A percentile compares a stretch with the other conserved stretches of the same genome.
These are phyloP conservation scores for Falco berigora DNA, from an alignment of 2,797 vertebrate species.

Conservation along the genomic window DNA sequence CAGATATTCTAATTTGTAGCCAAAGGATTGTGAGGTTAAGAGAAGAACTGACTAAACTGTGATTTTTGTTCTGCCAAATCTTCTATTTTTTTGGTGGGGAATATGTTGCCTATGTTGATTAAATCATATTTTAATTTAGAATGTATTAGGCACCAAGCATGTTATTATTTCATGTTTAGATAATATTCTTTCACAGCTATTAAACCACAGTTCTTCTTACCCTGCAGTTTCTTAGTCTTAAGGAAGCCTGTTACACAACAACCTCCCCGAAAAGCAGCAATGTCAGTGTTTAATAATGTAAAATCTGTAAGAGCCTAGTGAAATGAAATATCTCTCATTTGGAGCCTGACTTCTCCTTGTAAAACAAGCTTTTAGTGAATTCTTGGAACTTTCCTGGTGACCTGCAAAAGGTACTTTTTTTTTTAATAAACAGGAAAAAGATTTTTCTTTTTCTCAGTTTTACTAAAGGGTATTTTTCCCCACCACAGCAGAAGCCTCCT, in stretches of 20 bases:
- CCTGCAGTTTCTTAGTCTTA: slow-evolving; percentile 22
- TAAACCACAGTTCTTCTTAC: slow-evolving; percentile 56
- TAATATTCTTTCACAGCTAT: slow-evolving; percentile 56
- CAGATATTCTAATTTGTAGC: slow-evolving; percentile 61
- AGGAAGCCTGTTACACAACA: slow-evolving; percentile 46
- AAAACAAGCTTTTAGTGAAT: slow-evolving; percentile 60
- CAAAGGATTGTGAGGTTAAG: slow-evolving; percentile 51
- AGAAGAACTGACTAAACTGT: slow-evolving; percentile 58
- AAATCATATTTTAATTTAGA: slow-evolving; percentile 56
- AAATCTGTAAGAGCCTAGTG: slow-evolving; percentile 59
- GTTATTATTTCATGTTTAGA: slow-evolving; percentile 60
- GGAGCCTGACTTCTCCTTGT: slow-evolving; percentile 41
- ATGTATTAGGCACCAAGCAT: slow-evolving; percentile 37
- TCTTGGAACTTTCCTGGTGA: slow-evolving; percentile 37
- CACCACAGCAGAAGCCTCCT: background rate
- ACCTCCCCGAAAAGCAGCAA: slow-evolving; percentile 34
- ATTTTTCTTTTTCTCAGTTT: slow-evolving; percentile 17
- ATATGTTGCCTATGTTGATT: slow-evolving; percentile 55
- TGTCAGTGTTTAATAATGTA: slow-evolving; percentile 66
- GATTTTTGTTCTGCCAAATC: slow-evolving; percentile 63
- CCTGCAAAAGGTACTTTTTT: background rate
- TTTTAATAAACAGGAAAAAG: background rate
- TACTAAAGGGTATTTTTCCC: slow-evolving; percentile 12
- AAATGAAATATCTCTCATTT: slow-evolving; percentile 56
- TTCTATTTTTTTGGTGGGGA: background rate